These are phyloP conservation scores for Tridacna gigas DNA, from an alignment of 2,888 invertebrate species.

Conservation along the genomic window DNA sequence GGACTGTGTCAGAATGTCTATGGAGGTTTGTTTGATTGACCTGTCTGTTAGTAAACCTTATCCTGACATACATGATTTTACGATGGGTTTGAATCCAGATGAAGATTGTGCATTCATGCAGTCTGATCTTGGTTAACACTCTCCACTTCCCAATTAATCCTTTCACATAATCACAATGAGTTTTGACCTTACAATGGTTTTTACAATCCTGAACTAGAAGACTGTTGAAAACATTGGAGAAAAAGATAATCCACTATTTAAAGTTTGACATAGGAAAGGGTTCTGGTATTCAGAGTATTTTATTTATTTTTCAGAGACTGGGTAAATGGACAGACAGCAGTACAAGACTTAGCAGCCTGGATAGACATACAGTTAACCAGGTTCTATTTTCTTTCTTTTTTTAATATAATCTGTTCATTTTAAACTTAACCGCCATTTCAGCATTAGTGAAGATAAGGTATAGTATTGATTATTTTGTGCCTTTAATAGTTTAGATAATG, in stretches of 20 bases:
- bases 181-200: too few relatives aligned
- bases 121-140: not conserved
- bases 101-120: not conserved
- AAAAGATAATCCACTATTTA: not conserved
- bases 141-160: not conserved
- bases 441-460: too few relatives aligned
- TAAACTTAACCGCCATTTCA: too few relatives aligned
- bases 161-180: not conserved
- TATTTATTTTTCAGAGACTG: slow-evolving; percentile 81
- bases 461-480: too few relatives aligned
- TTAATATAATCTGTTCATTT: too few relatives aligned
- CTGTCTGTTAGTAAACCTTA: not conserved
- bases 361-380: slow-evolving; percentile 85
- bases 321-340: slow-evolving; percentile 81
- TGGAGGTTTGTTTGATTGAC: slow-evolving; percentile 65
- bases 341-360: slow-evolving; percentile 83
- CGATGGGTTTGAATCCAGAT: not conserved
- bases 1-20: slow-evolving; percentile 76
- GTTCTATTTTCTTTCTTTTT: slow-evolving; percentile 59
- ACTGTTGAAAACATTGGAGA: not conserved
- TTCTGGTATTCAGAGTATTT: not conserved
- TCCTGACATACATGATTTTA: not conserved
- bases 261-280: not conserved
- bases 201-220: too few relatives aligned
- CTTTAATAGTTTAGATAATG: too few relatives aligned